Evolutionary conservation across 2,797 vertebrate genomes (phyloP).

Genomic region (Crossoptilon crossoptilon): DNA sequence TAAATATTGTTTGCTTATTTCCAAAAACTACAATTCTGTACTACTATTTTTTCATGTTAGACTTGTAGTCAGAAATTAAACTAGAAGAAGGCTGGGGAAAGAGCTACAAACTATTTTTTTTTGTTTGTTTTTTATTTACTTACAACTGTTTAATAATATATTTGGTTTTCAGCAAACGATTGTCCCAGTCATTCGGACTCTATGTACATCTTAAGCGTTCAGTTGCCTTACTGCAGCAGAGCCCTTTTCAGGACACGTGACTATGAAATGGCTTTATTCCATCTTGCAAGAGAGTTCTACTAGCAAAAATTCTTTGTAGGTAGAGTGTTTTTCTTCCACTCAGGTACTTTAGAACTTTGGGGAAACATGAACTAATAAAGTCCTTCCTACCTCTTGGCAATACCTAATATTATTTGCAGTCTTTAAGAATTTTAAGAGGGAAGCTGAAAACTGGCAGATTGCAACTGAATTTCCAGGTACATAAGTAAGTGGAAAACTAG

Average conservation of each 20-base stretch:
- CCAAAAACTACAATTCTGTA: background rate
- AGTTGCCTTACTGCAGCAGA: background rate
- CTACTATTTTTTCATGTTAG: background rate
- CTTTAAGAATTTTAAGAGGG: background rate
- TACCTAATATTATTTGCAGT: background rate
- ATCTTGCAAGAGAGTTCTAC: background rate
- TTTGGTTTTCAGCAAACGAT: background rate
- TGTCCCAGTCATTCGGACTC: background rate
- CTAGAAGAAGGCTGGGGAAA: background rate
- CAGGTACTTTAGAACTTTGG: background rate
- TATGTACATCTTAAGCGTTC: background rate
- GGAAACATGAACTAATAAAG: background rate
- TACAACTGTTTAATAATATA: background rate
- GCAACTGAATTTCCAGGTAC: background rate
- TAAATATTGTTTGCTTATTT: background rate
- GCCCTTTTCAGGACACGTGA: background rate
- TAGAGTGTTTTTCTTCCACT: background rate
- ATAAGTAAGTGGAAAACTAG: background rate
- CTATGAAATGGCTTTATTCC: background rate
- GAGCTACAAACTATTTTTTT: background rate
- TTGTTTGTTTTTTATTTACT: fast-evolving
- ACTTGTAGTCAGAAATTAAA: background rate
- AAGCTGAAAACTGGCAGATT: background rate
- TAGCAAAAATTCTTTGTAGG: background rate
- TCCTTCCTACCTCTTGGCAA: background rate